Percentiles rank a stretch among this genome's conserved stretches.
Conservation (phyloP, 2,113 vertebrate species). For the Cephalopholis sonnerati region DNA sequence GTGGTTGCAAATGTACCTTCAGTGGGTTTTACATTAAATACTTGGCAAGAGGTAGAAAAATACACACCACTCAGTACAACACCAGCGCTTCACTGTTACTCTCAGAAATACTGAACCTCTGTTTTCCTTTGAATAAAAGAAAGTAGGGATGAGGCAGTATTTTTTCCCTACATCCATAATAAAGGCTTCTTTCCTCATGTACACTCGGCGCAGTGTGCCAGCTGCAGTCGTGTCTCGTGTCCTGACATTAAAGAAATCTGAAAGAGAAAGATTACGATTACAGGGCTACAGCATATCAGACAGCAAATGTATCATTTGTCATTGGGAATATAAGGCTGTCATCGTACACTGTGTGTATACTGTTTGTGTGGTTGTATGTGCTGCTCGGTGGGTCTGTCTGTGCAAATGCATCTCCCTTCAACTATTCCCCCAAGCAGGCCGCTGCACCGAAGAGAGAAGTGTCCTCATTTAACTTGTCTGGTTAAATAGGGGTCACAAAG, state of each 20-base stretch:
- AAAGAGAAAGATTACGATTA: conserved; percentile 54
- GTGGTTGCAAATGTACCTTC: neutral
- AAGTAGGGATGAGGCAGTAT: neutral
- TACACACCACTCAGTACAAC: neutral
- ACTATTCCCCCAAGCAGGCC: neutral
- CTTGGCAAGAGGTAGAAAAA: neutral
- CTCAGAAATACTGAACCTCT: conserved; percentile 3
- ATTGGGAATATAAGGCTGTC: conserved; percentile 37
- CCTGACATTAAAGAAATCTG: conserved; percentile 34
- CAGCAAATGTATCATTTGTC: conserved; percentile 57
- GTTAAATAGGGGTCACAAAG: conserved; percentile 16
- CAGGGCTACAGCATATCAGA: conserved; percentile 8
- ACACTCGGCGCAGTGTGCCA: neutral
- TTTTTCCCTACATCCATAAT: conserved; percentile 2
- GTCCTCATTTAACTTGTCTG: conserved; percentile 32
- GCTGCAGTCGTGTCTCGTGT: conserved; percentile 1
- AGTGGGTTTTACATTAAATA: conserved; percentile 19
- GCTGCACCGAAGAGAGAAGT: conserved; percentile 1
- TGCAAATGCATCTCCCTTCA: conserved; percentile 18
- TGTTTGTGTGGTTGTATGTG: neutral
- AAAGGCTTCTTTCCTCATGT: neutral
- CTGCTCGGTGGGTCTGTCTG: neutral
- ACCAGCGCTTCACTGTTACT: neutral
- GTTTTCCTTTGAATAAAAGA: neutral
- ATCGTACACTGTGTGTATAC: conserved; percentile 3